A percentile compares a stretch with the other conserved stretches of the same genome.
phyloP scores from a whole-genome alignment of 2,888 invertebrate species.

The Scaptomyza reducta region DNA sequence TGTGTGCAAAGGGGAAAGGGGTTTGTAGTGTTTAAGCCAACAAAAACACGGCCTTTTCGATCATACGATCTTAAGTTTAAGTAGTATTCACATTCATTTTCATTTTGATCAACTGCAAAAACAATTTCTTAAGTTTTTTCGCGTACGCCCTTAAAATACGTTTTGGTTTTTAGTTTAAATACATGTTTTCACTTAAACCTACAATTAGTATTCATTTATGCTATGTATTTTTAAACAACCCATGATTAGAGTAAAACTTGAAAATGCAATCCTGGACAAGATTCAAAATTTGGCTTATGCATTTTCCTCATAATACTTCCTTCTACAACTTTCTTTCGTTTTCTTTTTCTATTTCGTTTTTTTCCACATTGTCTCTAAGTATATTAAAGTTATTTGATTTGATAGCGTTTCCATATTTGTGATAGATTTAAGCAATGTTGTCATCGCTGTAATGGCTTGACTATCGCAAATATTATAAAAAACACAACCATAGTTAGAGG shows the following conservation, averaged over 20 bases:
- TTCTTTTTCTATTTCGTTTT: conserved; percentile 9
- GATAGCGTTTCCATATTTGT: conserved; percentile 22
- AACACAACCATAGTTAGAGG: conserved; percentile 81
- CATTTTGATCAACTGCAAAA: conserved; percentile 47
- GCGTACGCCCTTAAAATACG: conserved; percentile 71
- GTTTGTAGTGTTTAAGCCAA: conserved; percentile 56
- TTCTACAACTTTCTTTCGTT: conserved; percentile 4
- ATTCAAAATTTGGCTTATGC: conserved; percentile 58
- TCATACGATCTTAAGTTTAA: conserved; percentile 45
- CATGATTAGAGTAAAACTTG: conserved; percentile 80
- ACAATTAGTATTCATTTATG: conserved; percentile 65
- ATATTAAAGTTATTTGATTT: conserved; percentile 24
- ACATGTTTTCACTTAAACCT: conserved; percentile 51
- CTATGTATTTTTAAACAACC: conserved; percentile 78
- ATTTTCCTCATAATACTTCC: conserved; percentile 45
- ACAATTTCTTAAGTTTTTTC: conserved; percentile 45
- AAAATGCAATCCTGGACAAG: conserved; percentile 81
- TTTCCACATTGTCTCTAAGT: conserved; percentile 22
- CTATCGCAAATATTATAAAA: conserved; percentile 71
- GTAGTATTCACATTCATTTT: conserved; percentile 40
- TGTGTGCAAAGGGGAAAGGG: background rate
- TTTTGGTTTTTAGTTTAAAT: conserved; percentile 42
- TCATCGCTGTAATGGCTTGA: conserved; percentile 73
- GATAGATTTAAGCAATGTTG: conserved; percentile 50
- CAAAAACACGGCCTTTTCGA: conserved; percentile 63